These are phyloP conservation scores for Alviniconcha marisindica DNA, from an alignment of 1,140 invertebrate species.

Conservation along the genomic window DNA sequence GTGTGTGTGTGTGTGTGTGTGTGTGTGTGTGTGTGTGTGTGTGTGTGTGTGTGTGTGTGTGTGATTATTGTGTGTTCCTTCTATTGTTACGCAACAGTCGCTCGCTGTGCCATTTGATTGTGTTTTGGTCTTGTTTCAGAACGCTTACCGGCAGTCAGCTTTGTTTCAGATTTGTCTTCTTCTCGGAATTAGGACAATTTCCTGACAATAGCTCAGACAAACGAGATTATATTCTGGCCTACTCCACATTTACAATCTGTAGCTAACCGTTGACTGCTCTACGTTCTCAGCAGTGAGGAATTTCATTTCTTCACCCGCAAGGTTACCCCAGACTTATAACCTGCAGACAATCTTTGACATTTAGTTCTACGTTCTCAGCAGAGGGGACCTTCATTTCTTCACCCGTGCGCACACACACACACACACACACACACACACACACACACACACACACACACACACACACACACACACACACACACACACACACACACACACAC, in stretches of 20 bases:
- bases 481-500: not conserved
- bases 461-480: not conserved
- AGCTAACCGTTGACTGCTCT: no score
- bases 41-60: slow-evolving; percentile 32
- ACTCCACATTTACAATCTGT: not conserved
- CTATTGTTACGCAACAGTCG: not conserved
- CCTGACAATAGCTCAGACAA: not conserved
- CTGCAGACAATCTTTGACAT: not conserved
- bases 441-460: slow-evolving; percentile 10
- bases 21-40: slow-evolving; percentile 28
- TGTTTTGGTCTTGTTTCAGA: no score
- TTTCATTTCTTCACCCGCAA: no score
- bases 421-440: slow-evolving; percentile 19
- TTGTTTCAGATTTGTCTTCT: not conserved
- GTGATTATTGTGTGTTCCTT: not conserved
- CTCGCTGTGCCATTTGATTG: not conserved
- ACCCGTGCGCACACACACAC: not conserved
- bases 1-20: slow-evolving; percentile 28
- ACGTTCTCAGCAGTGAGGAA: no score
- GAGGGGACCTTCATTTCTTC: not conserved
- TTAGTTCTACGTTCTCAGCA: not conserved
- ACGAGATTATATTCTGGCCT: not conserved
- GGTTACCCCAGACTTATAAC: no score
- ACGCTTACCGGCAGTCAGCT: no score
- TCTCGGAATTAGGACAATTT: not conserved